Base-by-base conservation (phyloP, 2,113 vertebrate genomes). In the Mastomys coucha region DNA sequence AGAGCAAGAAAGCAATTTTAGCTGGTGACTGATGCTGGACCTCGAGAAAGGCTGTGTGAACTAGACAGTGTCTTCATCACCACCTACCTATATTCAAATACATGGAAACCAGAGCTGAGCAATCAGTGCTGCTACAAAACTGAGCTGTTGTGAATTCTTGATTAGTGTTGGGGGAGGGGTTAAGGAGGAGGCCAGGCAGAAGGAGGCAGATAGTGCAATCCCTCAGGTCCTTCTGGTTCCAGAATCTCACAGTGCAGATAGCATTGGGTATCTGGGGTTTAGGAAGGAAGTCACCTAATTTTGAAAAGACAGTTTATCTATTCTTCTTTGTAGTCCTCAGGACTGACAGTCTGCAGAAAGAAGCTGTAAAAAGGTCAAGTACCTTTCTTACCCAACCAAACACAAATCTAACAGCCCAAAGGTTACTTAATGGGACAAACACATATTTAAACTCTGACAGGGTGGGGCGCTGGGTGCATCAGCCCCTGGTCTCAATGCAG, bases 1-100 rank as follows among this genome's bases (percentile, higher is more conserved):
- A 92, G 76, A 80, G 45, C 22, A 92, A 45, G 78, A 90, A 95
- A 82, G 19, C 67, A 76, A 65, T 84, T 73, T 89, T 76, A 65
- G 77, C 82, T 39, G 73, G 17, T 49, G 42, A 82, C 58, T 51
- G 91, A 89, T 91, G 75, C 63, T 90, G 45, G 16, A 69, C 31
- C 67, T 31, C n/a, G 90, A 17, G 73, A 88, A 76, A 58, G 56
- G n/a, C n/a, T 75, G 13, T 49, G 75, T 93, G 72, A 92, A 76
- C 69, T 45, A 80, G 42, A 82, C 76, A 86, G 92, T 78, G 56
- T 81, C 87, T 91, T 92, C 53, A 94, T 51, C 28, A 69, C 0
- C 63, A 73, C 63, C 4, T 28, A 49, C 42, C 33, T 85, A 14
- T 56, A 70, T 70, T 58, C 75, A 96, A 36, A 70, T 2, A 49